Evolutionary conservation across 2,113 vertebrate genomes (phyloP), one percentile per base, ranked within the genome.

Genomic region (Callopanchax toddi): DNA sequence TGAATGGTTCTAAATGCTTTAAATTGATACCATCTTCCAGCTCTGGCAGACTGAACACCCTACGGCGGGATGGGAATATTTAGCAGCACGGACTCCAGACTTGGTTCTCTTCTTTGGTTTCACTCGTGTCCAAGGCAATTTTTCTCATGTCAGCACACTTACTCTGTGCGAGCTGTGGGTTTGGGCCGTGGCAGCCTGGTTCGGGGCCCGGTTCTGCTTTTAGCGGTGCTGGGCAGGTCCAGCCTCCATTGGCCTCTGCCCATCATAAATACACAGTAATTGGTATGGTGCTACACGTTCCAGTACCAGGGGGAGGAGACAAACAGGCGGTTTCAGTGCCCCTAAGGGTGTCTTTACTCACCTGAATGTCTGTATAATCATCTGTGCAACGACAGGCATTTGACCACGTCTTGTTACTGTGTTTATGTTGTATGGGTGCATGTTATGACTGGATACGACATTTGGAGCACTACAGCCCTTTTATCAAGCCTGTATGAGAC

Each of bases 211-310:
- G 77, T 81, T 70, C 83, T 69, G 61, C 51, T 81, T 87, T 78
- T 70, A 82, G 84, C 67, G 63, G 69, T 60, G 26, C 58, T 66
- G 66, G 70, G 73, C 56, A 75, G 67, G 68, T 59, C 56, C 55
- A 29, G 55, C 40, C 78, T 87, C 67, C 60, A 59, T 66, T 43
- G 62, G 80, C 55, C 45, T 62, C 59, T 60, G 57, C 71, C 69
- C 79, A 67, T 70, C 34, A 34, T 80, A 88, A 86, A 85, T 64
- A 78, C 61, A 42, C 58, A 71, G 66, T 86, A 89, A 90, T 82
- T 78, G 78, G 71, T 66, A 54, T 63, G 57, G 57, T 78, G 21
- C 59, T 80, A 73, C 85, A 76, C 81, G 74, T 60, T 79, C 70
- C 68, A 58, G 72, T 16, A 60, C 36, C 18, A 43, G 32, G 40